Evolutionary conservation across 1,140 invertebrate species (phyloP).

Genomic region (Yoshiicerus persimilis): DNA sequence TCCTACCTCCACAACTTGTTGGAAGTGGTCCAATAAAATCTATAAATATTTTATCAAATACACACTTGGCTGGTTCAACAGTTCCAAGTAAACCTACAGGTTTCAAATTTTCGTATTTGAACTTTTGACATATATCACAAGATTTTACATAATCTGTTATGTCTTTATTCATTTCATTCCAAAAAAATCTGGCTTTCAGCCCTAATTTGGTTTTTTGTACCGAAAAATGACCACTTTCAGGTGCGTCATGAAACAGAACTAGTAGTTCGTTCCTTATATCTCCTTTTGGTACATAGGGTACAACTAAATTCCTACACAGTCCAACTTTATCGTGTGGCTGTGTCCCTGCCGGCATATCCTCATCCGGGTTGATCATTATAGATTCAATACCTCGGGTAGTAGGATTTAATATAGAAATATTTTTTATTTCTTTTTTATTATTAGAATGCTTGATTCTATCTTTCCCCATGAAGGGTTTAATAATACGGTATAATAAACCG

Average conservation of each 20-base stretch:
- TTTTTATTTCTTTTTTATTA: no score
- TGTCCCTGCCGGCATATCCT: not conserved
- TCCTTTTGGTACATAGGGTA: not conserved
- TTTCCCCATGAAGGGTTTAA: not conserved
- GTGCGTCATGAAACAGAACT: constrained; percentile 30
- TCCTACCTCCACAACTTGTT: not conserved
- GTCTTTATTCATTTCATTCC: constrained; percentile 34
- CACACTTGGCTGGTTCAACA: not conserved
- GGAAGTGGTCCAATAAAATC: constrained; percentile 46
- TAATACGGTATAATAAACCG: not conserved
- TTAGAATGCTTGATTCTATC: not conserved
- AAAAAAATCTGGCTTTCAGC: constrained; percentile 25
- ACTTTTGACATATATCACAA: constrained; percentile 15
- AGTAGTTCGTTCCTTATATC: not conserved
- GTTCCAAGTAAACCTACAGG: not conserved
- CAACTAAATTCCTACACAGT: not conserved
- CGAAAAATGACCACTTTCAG: constrained; percentile 18
- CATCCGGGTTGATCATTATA: not conserved
- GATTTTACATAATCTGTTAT: constrained; percentile 25
- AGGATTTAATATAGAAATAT: no score
- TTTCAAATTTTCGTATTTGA: not conserved
- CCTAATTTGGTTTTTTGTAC: not conserved
- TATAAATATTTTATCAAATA: constrained; percentile 33
- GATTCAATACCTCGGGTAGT: not conserved
- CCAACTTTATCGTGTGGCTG: not conserved